Evolutionary conservation across 2,888 invertebrate genomes (phyloP), one percentile per base, ranked within the genome.

Genomic region (Limnephilus auricula): DNA sequence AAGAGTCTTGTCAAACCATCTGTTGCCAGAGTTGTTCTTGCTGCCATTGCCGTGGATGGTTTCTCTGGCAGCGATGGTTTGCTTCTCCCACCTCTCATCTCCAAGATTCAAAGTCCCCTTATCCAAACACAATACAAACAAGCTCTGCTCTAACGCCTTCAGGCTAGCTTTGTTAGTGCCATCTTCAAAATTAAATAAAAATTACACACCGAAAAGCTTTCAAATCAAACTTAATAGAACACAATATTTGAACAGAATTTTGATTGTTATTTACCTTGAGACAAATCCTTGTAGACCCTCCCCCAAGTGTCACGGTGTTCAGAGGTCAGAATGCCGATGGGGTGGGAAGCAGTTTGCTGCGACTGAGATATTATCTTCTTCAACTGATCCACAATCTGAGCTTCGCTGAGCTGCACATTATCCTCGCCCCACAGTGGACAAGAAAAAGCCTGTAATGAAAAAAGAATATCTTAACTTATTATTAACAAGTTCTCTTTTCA

Each of bases 1-100:
- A 93, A 99, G 96, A 2, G 99, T 99, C 96, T 99, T 99, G 94
- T 99, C 99, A 95, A 98, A 99, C 99, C 99, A 99, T 78, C 99
- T 96, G 95, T 99, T 99, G 79, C 96, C 97, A 31, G 97, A 97
- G 95, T 99, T 99, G 89, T 95, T 94, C 10, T 94, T 94, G 83
- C 97, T 96, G 32, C 98, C 98, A 12, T 97, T 97, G 25, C 99
- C 99, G 94, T 99, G 98, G 93, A 99, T 97, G 93, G 98, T 97
- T 94, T 98, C 97, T 9, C 96, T 95, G 45, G 97, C 97, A 78
- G 97, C 96, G 78, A 96, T 94, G 50, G 96, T 96, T 93, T 96
- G 95, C 50, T 95, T 95, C 93, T 96, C 95, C 92, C 95, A 94
- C 45, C 95, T 94, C 79, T 95, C 94, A 2, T 93, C 92, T 10